Percentiles rank a stretch among this genome's conserved stretches.
phyloP scores from a whole-genome alignment of 1,140 invertebrate genomes.

The Drosophila ohnishii region DNA sequence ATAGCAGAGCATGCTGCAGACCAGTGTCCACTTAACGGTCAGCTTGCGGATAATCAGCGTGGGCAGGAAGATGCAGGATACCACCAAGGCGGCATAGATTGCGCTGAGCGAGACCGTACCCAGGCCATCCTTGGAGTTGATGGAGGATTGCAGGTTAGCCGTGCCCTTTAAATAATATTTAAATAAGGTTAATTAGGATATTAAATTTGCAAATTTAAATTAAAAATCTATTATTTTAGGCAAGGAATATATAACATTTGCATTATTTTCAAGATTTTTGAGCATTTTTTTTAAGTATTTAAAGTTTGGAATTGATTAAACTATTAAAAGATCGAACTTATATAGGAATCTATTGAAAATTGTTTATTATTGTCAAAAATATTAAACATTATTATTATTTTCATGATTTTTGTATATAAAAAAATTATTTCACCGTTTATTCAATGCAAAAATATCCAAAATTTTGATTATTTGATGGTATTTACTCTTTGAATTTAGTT shows the following conservation, averaged over 20 bases:
- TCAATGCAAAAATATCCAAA: too few relatives aligned
- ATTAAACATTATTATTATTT: too few relatives aligned
- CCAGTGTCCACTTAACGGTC: constrained; percentile 97
- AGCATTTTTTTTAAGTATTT: too few relatives aligned
- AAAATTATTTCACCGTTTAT: too few relatives aligned
- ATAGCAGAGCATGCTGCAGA: constrained; percentile 95
- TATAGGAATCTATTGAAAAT: too few relatives aligned
- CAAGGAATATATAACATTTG: not conserved
- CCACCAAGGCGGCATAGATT: constrained; percentile 93
- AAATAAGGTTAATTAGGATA: not conserved
- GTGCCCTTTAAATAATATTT: constrained; percentile 87
- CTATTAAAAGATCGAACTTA: too few relatives aligned
- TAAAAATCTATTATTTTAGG: not conserved
- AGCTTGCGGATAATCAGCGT: constrained; percentile 94
- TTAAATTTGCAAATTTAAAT: not conserved
- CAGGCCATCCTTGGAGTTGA: constrained; percentile 92
- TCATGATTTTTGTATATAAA: too few relatives aligned
- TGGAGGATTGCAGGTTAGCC: constrained; percentile 94
- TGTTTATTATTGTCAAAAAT: too few relatives aligned
- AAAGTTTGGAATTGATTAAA: too few relatives aligned
- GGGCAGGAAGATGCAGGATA: constrained; percentile 96
- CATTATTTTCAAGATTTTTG: not conserved
- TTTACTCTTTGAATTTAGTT: too few relatives aligned
- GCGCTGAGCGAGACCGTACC: constrained; percentile 93
- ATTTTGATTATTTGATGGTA: too few relatives aligned